Conservation (phyloP, 1,140 invertebrate genomes). For the Trachelipus rathkii region DNA sequence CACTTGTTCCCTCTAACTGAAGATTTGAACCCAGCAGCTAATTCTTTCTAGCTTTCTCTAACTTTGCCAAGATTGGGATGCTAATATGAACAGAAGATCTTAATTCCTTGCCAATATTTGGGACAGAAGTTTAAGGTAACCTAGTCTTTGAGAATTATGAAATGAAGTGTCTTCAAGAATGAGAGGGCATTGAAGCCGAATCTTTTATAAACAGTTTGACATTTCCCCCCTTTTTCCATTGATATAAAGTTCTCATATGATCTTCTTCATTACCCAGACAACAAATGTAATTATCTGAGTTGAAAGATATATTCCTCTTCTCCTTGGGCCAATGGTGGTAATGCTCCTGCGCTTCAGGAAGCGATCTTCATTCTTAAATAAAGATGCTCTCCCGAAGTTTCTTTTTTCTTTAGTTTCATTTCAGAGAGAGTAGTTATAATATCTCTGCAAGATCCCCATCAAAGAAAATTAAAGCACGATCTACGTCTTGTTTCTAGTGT, state of each 20-base stretch:
- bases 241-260: slow-evolving; percentile 60
- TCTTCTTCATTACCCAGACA: slow-evolving; percentile 63
- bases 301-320: slow-evolving; percentile 59
- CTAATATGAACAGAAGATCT: slow-evolving; percentile 97
- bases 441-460: slow-evolving; percentile 57
- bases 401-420: slow-evolving; percentile 47
- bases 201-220: slow-evolving; percentile 72
- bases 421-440: slow-evolving; percentile 50
- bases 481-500: slow-evolving; percentile 48
- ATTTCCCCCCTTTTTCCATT: slow-evolving; percentile 59
- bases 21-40: slow-evolving; percentile 88
- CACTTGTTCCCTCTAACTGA: slow-evolving; percentile 77
- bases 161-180: slow-evolving; percentile 86
- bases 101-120: slow-evolving; percentile 94
- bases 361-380: slow-evolving; percentile 51
- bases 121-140: slow-evolving; percentile 98
- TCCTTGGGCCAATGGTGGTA: slow-evolving; percentile 58
- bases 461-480: slow-evolving; percentile 58
- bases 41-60: slow-evolving; percentile 80
- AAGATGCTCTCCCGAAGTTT: slow-evolving; percentile 50
- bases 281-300: slow-evolving; percentile 58
- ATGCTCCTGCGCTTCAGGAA: slow-evolving; percentile 56
- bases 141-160: slow-evolving; percentile 86
- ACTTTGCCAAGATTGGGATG: slow-evolving; percentile 90
- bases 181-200: slow-evolving; percentile 86